A percentile compares a stretch with the other conserved stretches of the same genome.
Evolutionary conservation across 2,113 vertebrate genomes (phyloP).

Genomic region (Nycticorax nycticorax): DNA sequence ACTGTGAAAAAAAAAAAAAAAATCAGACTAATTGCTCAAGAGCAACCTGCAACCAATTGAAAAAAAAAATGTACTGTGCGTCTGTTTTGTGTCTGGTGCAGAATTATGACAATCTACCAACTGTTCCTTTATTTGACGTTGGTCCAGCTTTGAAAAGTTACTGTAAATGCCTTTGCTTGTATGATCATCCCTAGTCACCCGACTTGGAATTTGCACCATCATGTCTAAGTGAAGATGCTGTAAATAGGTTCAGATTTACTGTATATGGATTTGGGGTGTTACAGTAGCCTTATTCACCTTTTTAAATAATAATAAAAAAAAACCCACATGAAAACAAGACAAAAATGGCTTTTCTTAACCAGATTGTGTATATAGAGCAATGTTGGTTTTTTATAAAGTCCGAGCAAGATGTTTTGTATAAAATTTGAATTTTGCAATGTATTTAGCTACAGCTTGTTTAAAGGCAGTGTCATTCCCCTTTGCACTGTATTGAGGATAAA

Average conservation of each 20-base stretch:
- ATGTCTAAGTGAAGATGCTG: slow-evolving; percentile 94
- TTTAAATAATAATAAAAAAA: slow-evolving; percentile 84
- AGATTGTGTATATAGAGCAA: slow-evolving; percentile 90
- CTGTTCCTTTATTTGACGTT: slow-evolving; percentile 90
- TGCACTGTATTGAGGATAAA: slow-evolving; percentile 95
- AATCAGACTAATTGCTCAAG: slow-evolving; percentile 73
- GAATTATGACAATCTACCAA: slow-evolving; percentile 98
- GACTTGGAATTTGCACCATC: slow-evolving; percentile 95
- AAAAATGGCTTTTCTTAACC: slow-evolving; percentile 95
- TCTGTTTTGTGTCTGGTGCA: slow-evolving; percentile 91
- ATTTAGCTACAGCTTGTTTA: slow-evolving; percentile 99
- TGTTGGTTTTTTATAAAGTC: slow-evolving; percentile 96
- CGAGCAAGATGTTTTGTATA: slow-evolving; percentile 99
- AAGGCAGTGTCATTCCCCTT: slow-evolving; percentile 90
- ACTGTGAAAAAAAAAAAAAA: slow-evolving; percentile 83
- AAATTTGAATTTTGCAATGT: slow-evolving; percentile 99
- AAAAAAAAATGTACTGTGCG: slow-evolving; percentile 76
- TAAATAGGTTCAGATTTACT: slow-evolving; percentile 98
- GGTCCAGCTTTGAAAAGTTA: slow-evolving; percentile 81
- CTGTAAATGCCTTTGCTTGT: slow-evolving; percentile 99
- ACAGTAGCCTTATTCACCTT: slow-evolving; percentile 99
- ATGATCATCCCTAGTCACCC: slow-evolving; percentile 87
- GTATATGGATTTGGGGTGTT: slow-evolving; percentile 97
- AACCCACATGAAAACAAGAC: slow-evolving; percentile 79
- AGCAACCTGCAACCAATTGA: slow-evolving; percentile 78